These are phyloP conservation scores for Acronicta psi DNA, from an alignment of 2,888 invertebrate genomes.

Conservation along the genomic window DNA sequence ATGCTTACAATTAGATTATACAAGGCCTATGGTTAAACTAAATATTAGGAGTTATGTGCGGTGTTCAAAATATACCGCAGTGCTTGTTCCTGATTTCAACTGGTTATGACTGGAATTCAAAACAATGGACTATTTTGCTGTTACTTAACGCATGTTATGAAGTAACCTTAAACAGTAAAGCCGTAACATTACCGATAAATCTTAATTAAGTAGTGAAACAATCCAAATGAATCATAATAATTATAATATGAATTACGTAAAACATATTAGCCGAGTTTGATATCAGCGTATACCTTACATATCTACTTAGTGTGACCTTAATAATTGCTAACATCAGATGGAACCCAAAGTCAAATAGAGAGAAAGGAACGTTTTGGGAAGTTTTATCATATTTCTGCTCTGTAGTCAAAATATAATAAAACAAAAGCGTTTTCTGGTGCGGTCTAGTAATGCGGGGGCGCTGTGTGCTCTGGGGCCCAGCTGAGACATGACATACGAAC, in stretches of 20 bases:
- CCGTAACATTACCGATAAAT: constrained; percentile 15
- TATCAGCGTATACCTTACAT: constrained; percentile 21
- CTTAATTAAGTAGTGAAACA: constrained; percentile 17
- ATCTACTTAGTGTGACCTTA: constrained; percentile 29
- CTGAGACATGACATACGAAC: constrained; percentile 26
- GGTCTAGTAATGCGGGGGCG: not conserved
- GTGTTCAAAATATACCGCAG: constrained; percentile 39
- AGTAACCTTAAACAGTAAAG: not conserved
- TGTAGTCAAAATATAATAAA: not conserved
- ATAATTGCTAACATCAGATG: constrained; percentile 18
- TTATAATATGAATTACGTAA: constrained; percentile 7
- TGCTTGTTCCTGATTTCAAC: constrained; percentile 37
- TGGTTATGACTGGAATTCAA: constrained; percentile 29
- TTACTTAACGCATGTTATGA: constrained; percentile 10
- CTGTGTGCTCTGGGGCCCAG: constrained; percentile 14
- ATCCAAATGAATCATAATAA: constrained; percentile 14
- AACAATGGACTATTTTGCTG: constrained; percentile 32
- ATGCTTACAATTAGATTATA: constrained; percentile 29
- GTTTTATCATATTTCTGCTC: constrained; percentile 1
- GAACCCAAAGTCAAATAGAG: constrained; percentile 16
- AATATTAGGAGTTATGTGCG: constrained; percentile 35
- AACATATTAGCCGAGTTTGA: constrained; percentile 10
- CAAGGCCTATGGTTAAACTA: constrained; percentile 25
- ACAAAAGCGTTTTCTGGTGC: constrained; percentile 16
- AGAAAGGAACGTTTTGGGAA: no score